These are phyloP conservation scores for Liasis olivaceus DNA, from an alignment of 2,797 vertebrate species.

Conservation along the genomic window DNA sequence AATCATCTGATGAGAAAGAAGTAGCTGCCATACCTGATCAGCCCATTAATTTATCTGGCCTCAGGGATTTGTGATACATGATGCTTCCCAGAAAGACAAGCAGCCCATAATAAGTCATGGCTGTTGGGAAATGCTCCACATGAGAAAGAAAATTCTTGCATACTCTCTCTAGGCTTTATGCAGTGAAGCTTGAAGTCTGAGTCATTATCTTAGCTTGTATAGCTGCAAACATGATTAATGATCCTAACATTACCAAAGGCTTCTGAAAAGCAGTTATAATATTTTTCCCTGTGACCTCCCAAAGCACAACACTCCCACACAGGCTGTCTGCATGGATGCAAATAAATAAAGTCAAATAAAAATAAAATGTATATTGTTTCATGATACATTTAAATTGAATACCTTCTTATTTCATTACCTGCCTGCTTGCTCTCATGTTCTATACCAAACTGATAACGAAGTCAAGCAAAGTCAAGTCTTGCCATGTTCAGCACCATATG, in stretches of 20 bases:
- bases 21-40: background rate
- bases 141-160: constrained; percentile 26
- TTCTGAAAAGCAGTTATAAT: constrained; percentile 15
- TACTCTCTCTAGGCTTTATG: constrained; percentile 7
- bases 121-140: constrained; percentile 28
- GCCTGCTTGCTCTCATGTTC: background rate
- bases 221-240: constrained; percentile 33
- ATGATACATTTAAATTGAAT: constrained; percentile 29
- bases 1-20: background rate
- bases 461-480: background rate
- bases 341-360: background rate
- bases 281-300: constrained; percentile 30
- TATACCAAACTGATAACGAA: constrained; percentile 9
- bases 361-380: constrained; percentile 4
- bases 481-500: background rate
- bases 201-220: constrained; percentile 19
- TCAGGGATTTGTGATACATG: background rate
- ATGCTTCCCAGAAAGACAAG: constrained; percentile 45
- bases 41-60: constrained; percentile 12
- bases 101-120: constrained; percentile 5
- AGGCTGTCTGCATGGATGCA: background rate
- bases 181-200: constrained; percentile 43
- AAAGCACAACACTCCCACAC: constrained; percentile 8
- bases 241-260: constrained; percentile 6
- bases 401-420: constrained; percentile 29